Conservation (phyloP, 2,888 invertebrate genomes). For the Noctuana brunneofusca region DNA sequence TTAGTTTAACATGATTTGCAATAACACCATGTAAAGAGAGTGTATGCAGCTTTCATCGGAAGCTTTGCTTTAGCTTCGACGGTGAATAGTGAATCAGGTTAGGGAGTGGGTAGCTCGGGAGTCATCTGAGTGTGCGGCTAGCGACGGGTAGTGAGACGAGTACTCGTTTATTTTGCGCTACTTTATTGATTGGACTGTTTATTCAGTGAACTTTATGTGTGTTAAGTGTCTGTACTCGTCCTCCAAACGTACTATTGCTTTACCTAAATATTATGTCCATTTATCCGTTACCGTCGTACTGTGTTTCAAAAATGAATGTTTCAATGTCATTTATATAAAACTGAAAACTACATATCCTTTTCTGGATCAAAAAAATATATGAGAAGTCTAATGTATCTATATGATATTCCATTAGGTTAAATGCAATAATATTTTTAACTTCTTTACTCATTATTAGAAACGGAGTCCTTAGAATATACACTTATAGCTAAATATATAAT, state of each 20-base stretch:
- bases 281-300: conserved; percentile 6
- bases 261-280: conserved; percentile 1
- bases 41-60: not conserved
- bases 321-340: conserved; percentile 18
- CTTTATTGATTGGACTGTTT: conserved; percentile 39
- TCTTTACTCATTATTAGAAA: not conserved
- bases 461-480: not conserved
- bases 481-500: not conserved
- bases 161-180: conserved; percentile 78
- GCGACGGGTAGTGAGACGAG: conserved; percentile 69
- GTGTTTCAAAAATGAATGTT: conserved; percentile 27
- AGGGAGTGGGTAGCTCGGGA: not conserved
- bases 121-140: conserved; percentile 32
- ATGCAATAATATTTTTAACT: not conserved
- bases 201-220: conserved; percentile 38
- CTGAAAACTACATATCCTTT: conserved; percentile 25
- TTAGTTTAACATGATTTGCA: conserved; percentile 3
- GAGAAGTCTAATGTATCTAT: conserved; percentile 12
- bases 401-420: conserved; percentile 14
- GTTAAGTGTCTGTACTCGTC: conserved; percentile 71
- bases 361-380: conserved; percentile 25
- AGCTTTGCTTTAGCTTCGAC: not conserved
- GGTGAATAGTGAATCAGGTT: not conserved
- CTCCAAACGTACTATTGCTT: conserved; percentile 22
- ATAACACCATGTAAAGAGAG: conserved; percentile 2